Percentiles rank a stretch among this genome's conserved stretches.
These are phyloP conservation scores for Agrochola lychnidis DNA, from an alignment of 2,888 invertebrate species.

Conservation along the genomic window DNA sequence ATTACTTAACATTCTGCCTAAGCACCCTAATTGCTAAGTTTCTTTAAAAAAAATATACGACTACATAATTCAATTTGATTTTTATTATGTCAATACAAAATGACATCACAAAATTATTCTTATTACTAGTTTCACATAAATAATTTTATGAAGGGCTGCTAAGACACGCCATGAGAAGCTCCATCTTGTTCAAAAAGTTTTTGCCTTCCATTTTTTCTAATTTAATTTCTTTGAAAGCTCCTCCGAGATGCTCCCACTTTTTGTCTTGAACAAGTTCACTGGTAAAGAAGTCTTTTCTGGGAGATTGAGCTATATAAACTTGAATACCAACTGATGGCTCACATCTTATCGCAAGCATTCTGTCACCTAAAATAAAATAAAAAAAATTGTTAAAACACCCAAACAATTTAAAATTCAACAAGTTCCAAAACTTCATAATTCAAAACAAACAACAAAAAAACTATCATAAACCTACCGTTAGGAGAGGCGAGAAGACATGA, in stretches of 20 bases:
- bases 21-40: conserved; percentile 87
- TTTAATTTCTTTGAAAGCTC: conserved; percentile 96
- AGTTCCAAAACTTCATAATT: neutral
- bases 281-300: conserved; percentile 96
- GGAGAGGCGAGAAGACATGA: conserved; percentile 97
- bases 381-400: conserved; percentile 6
- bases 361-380: conserved; percentile 88
- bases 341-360: conserved; percentile 97
- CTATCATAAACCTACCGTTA: conserved; percentile 90
- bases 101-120: conserved; percentile 67
- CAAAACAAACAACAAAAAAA: conserved; percentile 5
- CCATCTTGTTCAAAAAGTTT: conserved; percentile 99
- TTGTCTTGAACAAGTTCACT: conserved; percentile 96
- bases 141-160: conserved; percentile 93
- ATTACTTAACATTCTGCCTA: conserved; percentile 89
- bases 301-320: conserved; percentile 97
- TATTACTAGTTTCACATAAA: conserved; percentile 67
- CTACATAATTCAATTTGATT: conserved; percentile 72
- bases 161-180: conserved; percentile 97
- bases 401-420: conserved; percentile 5
- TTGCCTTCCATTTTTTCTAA: conserved; percentile 98
- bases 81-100: conserved; percentile 66
- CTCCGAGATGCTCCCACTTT: conserved; percentile 98
- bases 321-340: conserved; percentile 97
- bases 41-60: conserved; percentile 83